These are phyloP conservation scores for Digitonthophagus gazella DNA, from an alignment of 2,888 invertebrate genomes.

Conservation along the genomic window DNA sequence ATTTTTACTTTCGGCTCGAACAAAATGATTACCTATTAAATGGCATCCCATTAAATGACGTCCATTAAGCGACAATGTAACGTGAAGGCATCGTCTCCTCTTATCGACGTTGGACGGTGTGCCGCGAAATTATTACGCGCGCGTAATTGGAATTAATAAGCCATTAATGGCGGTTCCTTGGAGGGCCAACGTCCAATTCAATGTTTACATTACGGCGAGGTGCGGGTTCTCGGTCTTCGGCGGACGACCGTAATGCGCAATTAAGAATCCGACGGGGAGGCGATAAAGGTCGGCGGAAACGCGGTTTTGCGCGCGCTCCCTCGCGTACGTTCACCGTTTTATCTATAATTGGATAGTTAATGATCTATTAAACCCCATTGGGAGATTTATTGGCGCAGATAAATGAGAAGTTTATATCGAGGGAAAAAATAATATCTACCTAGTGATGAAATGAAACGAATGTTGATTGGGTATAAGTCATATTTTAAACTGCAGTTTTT, in stretches of 20 bases:
- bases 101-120: neutral
- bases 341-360: neutral
- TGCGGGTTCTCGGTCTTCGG: neutral
- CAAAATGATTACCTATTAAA: no score
- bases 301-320: neutral
- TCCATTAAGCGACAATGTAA: neutral
- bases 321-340: neutral
- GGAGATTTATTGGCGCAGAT: neutral
- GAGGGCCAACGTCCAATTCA: neutral
- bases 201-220: neutral
- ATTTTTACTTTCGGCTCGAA: no score
- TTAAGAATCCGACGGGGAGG: neutral
- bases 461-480: no score
- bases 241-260: neutral
- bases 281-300: neutral
- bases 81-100: neutral
- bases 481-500: no score
- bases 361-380: neutral
- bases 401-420: neutral
- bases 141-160: neutral
- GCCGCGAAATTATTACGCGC: neutral
- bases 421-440: no score
- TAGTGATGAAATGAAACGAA: no score
- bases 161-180: neutral
- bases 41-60: no score